Conservation (phyloP, 2,888 invertebrate species). For the Cephalotes varians region DNA sequence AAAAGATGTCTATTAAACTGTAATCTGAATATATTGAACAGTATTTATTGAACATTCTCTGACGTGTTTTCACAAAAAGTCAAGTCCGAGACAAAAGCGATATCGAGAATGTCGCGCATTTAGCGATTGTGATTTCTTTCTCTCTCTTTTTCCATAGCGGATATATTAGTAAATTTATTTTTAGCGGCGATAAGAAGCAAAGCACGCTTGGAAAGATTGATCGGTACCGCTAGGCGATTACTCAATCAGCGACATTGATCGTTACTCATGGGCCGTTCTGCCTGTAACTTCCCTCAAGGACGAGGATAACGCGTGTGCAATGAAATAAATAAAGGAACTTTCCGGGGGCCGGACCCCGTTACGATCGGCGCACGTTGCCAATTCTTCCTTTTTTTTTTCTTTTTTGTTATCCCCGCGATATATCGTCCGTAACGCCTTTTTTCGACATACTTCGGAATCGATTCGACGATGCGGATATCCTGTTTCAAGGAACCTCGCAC, state of each 20-base stretch:
- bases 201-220: slow-evolving; percentile 51
- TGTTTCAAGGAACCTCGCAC: slow-evolving; percentile 24
- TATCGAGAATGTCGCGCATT: slow-evolving; percentile 27
- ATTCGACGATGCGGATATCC: slow-evolving; percentile 39
- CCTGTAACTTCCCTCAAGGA: slow-evolving; percentile 68
- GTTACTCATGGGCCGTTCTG: slow-evolving; percentile 63
- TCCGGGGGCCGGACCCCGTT: slow-evolving; percentile 27
- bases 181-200: slow-evolving; percentile 54
- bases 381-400: slow-evolving; percentile 43
- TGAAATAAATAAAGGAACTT: slow-evolving; percentile 48
- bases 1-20: not conserved
- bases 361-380: slow-evolving; percentile 49
- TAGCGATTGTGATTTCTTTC: slow-evolving; percentile 6
- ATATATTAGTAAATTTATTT: slow-evolving; percentile 40
- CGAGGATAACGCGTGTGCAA: slow-evolving; percentile 56
- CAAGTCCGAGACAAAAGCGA: not conserved
- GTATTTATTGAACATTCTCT: too few relatives aligned
- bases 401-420: slow-evolving; percentile 3
- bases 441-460: not conserved
- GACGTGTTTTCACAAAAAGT: not conserved
- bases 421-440: slow-evolving; percentile 41
- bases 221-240: slow-evolving; percentile 69
- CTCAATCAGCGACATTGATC: slow-evolving; percentile 66
- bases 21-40: not conserved
- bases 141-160: not conserved